Percentiles rank a stretch among this genome's conserved stretches.
Conservation (phyloP, 2,113 vertebrate genomes). For the Corythaeola cristata region DNA sequence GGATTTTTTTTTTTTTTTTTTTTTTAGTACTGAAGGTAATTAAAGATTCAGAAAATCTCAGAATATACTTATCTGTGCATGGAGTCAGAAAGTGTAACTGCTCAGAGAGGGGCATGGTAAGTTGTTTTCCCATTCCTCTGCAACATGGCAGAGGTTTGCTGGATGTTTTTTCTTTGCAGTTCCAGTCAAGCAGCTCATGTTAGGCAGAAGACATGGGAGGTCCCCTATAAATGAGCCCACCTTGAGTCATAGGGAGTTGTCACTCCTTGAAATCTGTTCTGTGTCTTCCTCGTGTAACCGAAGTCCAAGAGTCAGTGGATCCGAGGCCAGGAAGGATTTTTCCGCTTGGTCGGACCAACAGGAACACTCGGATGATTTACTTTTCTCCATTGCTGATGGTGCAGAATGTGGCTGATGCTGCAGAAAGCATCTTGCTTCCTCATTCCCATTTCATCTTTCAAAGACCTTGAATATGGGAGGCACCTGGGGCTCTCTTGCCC, state of each 20-base stretch:
- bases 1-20: neutral
- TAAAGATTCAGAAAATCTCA: neutral
- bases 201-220: neutral
- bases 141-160: neutral
- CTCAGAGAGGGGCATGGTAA: neutral
- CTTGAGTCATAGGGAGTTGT: neutral
- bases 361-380: neutral
- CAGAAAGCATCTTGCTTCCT: neutral
- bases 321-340: rapidly evolving
- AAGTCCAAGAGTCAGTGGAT: neutral
- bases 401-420: neutral
- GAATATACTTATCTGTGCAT: neutral
- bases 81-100: neutral
- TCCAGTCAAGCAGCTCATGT: neutral
- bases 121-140: neutral
- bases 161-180: neutral
- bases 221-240: rapidly evolving
- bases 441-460: neutral
- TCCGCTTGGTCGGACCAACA: neutral
- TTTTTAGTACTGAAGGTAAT: neutral
- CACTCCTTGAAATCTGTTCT: neutral
- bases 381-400: neutral
- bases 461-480: neutral
- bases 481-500: neutral
- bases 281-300: neutral